Conservation (phyloP, 2,888 invertebrate genomes). For the Xestoiulus laeticollis region DNA sequence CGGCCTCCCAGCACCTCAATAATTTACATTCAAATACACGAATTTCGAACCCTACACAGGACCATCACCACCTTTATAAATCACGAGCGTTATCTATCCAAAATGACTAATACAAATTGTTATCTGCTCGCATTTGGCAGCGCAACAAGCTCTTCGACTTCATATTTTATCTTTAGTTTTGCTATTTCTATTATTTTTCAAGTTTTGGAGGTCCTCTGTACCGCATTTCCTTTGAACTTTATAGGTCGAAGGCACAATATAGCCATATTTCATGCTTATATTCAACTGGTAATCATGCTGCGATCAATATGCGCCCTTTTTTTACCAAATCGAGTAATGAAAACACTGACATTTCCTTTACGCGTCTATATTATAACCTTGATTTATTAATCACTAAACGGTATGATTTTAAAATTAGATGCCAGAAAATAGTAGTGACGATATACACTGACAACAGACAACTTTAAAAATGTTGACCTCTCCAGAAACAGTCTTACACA, state of each 20-base stretch:
- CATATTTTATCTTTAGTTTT: background rate
- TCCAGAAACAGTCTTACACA: no score
- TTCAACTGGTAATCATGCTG: background rate
- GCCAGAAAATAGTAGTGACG: no score
- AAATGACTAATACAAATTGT: conserved; percentile 39
- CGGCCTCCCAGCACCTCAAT: conserved; percentile 3
- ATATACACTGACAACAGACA: no score
- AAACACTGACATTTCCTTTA: no score
- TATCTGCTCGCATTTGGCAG: background rate
- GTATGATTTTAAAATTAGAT: no score
- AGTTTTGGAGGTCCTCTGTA: background rate
- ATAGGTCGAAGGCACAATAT: background rate
- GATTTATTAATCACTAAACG: no score
- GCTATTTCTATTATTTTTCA: conserved; percentile 14
- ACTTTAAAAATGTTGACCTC: no score
- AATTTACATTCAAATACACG: conserved; percentile 10
- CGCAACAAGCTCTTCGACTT: background rate
- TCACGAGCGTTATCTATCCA: conserved; percentile 36
- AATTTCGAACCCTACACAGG: background rate
- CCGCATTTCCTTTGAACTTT: background rate
- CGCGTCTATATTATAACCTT: no score
- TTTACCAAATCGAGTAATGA: background rate
- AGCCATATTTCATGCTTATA: background rate
- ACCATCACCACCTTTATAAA: conserved; percentile 21
- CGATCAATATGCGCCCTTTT: background rate